Base-by-base conservation (phyloP, 2,888 invertebrate genomes). In the Apodemia duryi region DNA sequence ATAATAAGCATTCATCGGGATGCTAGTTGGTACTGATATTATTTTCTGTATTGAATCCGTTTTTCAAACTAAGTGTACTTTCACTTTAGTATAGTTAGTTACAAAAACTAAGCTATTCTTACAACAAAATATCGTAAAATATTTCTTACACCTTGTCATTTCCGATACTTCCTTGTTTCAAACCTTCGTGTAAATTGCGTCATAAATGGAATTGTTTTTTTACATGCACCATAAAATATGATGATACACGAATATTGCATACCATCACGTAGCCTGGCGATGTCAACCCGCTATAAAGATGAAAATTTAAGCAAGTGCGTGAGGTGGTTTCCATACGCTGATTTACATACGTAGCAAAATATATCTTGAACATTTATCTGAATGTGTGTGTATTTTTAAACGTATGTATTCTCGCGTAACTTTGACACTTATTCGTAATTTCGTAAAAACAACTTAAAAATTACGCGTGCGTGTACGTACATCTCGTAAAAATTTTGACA, bases 261-360 rank as follows among this genome's bases (percentile, higher is more conserved):
- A 32, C 57, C 32, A 32, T 32, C 57, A 57, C 57, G 57, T 57
- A 13, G 5, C 13, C 57, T 6, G 6, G 57, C 11, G 57, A 57
- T 57, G 57, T 57, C 57, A 57, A 13, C 32, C 32, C 57, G 32
- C 29, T 57, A 57, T 57, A 57, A 57, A 57, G 11, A 57, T 57
- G 57, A 57, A 57, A 57, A 57, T 57, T 57, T 57, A 57, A 57
- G 57, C 32, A 57, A 32, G 32, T 57, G 57, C 32, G 57, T 57
- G 57, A 57, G 57, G 32, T 57, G 57, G 57, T 11, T 57, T 35
- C 57, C 57, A 13, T 32, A 57, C 13, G 49, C 6, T 13, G 11
- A 57, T 13, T 32, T 57, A 57, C 29, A 57, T 32, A 57, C 1
- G 54, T 11, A 9, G 6, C 32, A 5, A 57, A 13, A 57, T 13